phyloP scores from a whole-genome alignment of 2,113 vertebrate species.

The Caranx melampygus region DNA sequence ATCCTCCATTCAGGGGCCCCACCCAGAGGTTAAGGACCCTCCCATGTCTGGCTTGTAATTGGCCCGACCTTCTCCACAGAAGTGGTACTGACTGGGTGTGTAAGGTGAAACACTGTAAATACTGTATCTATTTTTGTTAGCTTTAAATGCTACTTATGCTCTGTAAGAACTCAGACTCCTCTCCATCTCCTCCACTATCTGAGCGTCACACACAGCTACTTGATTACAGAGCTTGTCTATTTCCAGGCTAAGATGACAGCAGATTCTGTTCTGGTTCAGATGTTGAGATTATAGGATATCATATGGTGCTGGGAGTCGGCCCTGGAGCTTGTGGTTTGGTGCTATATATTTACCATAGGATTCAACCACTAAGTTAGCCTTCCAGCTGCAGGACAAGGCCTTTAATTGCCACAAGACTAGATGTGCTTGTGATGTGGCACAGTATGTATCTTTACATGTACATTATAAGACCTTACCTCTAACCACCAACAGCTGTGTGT shows the following conservation, averaged over 20 bases:
- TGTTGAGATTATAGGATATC: constrained; percentile 64
- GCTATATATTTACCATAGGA: constrained; percentile 41
- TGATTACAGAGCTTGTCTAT: constrained; percentile 74
- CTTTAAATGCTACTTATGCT: constrained; percentile 53
- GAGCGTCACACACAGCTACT: constrained; percentile 13
- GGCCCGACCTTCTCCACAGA: neutral
- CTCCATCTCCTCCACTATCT: constrained; percentile 1
- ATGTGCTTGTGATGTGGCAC: constrained; percentile 35
- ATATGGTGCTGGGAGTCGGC: constrained; percentile 30
- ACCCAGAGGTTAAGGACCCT: constrained; percentile 5
- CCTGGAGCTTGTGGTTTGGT: constrained; percentile 46
- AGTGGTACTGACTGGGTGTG: constrained; percentile 40
- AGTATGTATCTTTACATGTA: neutral
- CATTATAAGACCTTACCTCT: neutral
- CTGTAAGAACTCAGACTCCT: neutral
- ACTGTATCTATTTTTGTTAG: constrained; percentile 51
- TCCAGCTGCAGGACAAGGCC: constrained; percentile 8
- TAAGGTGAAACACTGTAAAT: constrained; percentile 51
- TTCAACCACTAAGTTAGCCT: constrained; percentile 9
- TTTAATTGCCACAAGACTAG: constrained; percentile 29
- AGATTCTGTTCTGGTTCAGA: constrained; percentile 37
- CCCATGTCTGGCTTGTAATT: neutral
- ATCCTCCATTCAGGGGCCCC: neutral
- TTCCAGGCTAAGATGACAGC: constrained; percentile 29
- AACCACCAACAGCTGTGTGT: neutral